phyloP scores from a whole-genome alignment of 2,113 vertebrate species.

The Nycticebus coucang region DNA sequence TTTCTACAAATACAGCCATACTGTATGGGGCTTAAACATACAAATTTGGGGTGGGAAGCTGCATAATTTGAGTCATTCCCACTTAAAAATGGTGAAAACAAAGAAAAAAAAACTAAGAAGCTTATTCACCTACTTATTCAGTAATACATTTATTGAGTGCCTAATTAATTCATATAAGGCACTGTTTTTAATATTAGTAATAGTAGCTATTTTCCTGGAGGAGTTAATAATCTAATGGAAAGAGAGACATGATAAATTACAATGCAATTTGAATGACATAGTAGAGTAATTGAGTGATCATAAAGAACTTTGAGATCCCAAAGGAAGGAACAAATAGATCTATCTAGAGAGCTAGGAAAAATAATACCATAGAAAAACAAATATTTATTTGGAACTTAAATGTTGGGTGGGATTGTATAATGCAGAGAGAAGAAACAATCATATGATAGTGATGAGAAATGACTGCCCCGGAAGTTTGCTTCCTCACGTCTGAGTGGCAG shows the following conservation, averaged over 20 bases:
- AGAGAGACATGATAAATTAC: background rate
- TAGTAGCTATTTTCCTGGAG: background rate
- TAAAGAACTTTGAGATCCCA: background rate
- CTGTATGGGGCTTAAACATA: background rate
- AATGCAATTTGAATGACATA: background rate
- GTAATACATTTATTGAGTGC: background rate
- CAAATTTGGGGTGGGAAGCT: background rate
- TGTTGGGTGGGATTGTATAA: background rate
- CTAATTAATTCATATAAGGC: background rate
- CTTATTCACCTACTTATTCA: background rate
- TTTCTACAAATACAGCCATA: background rate
- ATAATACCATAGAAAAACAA: background rate
- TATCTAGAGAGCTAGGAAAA: background rate
- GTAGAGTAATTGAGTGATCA: background rate
- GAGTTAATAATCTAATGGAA: background rate
- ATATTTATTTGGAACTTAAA: background rate
- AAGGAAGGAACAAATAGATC: background rate
- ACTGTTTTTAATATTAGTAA: background rate
- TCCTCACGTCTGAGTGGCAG: background rate
- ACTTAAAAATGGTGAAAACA: background rate
- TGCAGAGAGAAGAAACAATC: background rate
- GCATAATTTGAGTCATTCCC: background rate
- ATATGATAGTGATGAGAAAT: background rate
- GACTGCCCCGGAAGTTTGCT: background rate
- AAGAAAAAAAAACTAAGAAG: background rate